phyloP scores from a whole-genome alignment of 2,888 invertebrate genomes.

The Drosophila vallismaia region DNA sequence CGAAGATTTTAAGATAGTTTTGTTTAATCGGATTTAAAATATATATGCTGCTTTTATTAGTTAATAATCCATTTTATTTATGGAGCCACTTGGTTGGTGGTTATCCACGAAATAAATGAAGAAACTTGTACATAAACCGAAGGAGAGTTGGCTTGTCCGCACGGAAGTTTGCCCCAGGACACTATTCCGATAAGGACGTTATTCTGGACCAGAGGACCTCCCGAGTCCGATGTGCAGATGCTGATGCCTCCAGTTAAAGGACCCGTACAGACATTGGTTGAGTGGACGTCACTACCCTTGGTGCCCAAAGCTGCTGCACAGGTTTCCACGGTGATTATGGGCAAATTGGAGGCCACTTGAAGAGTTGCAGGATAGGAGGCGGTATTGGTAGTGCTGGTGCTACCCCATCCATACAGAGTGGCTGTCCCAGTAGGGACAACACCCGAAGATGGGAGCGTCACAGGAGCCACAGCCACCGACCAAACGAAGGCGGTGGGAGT shows the following conservation, averaged over 20 bases:
- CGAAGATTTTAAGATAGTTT: background rate
- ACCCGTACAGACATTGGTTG: constrained; percentile 80
- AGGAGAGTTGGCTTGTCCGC: constrained; percentile 82
- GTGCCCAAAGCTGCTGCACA: constrained; percentile 74
- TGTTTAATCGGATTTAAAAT: background rate
- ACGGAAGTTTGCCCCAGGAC: constrained; percentile 85
- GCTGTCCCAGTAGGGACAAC: constrained; percentile 69
- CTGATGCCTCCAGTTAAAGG: constrained; percentile 78
- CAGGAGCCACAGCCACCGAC: constrained; percentile 71
- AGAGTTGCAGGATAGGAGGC: constrained; percentile 70
- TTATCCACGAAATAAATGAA: constrained; percentile 83
- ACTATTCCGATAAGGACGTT: constrained; percentile 84
- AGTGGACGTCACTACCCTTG: constrained; percentile 69
- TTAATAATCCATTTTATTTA: background rate
- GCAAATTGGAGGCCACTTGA: constrained; percentile 75
- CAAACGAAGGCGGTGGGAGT: constrained; percentile 76
- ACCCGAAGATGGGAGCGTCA: constrained; percentile 66
- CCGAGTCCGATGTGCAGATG: constrained; percentile 81
- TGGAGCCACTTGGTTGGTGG: constrained; percentile 56
- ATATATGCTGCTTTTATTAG: constrained; percentile 16
- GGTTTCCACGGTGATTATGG: constrained; percentile 65
- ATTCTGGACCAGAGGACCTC: constrained; percentile 79
- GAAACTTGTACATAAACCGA: constrained; percentile 85
- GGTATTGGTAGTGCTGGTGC: constrained; percentile 72
- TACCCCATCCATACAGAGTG: constrained; percentile 81